Conservation (phyloP, 2,113 vertebrate genomes). For the Forbesichthys agassizii region DNA sequence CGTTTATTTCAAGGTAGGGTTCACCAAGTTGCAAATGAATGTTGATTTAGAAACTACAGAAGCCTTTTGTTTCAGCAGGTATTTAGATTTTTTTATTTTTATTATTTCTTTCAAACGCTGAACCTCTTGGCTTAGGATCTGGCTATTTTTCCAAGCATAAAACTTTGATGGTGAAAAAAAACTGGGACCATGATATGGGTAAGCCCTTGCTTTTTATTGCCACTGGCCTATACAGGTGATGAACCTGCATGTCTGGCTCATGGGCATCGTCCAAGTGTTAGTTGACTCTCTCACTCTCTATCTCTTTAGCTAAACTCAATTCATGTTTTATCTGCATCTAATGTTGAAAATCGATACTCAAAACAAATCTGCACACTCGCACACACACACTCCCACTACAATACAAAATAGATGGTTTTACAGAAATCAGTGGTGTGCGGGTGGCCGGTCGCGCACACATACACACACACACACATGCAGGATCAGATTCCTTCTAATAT, state of each 20-base stretch:
- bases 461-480: slow-evolving; percentile 1
- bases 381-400: not conserved
- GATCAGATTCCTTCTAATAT: slow-evolving; percentile 52
- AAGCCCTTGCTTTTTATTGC: slow-evolving; percentile 21
- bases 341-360: slow-evolving; percentile 39
- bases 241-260: slow-evolving; percentile 35
- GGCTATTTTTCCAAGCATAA: slow-evolving; percentile 72
- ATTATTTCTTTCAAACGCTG: slow-evolving; percentile 35
- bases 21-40: slow-evolving; percentile 70
- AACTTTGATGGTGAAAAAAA: slow-evolving; percentile 72
- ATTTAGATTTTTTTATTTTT: slow-evolving; percentile 19
- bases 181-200: slow-evolving; percentile 29
- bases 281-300: slow-evolving; percentile 6
- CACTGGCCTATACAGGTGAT: slow-evolving; percentile 41
- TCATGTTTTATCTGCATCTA: slow-evolving; percentile 29
- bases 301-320: slow-evolving; percentile 29
- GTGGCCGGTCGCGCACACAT: not conserved
- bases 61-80: slow-evolving; percentile 68
- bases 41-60: slow-evolving; percentile 71
- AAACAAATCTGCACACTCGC: not conserved
- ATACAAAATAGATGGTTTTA: not conserved
- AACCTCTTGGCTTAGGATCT: slow-evolving; percentile 56
- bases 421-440: not conserved
- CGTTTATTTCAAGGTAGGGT: slow-evolving; percentile 41
- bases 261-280: not conserved